These are phyloP conservation scores for Paralvinella palmiformis DNA, from an alignment of 1,140 invertebrate genomes.

Conservation along the genomic window DNA sequence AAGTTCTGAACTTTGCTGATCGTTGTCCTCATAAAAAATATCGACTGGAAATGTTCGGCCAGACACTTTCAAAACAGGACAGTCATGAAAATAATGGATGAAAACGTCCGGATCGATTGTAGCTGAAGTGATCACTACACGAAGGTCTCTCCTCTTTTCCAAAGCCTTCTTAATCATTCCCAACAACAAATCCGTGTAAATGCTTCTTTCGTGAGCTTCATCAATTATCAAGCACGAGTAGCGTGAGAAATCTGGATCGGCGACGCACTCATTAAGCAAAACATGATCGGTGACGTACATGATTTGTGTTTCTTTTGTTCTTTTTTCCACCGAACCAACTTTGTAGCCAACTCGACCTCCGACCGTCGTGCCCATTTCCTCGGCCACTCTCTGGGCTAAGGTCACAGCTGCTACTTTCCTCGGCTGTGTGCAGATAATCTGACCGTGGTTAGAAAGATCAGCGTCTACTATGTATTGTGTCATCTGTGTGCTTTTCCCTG, in stretches of 20 bases:
- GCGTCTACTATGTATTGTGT: slow-evolving; percentile 38
- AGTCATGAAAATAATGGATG: slow-evolving; percentile 73
- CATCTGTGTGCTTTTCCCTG: slow-evolving; percentile 62
- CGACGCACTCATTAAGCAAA: slow-evolving; percentile 70
- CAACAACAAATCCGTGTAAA: slow-evolving; percentile 89
- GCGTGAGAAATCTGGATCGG: slow-evolving; percentile 78
- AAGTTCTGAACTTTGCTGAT: neutral
- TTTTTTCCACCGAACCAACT: slow-evolving; percentile 66
- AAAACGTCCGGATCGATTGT: slow-evolving; percentile 66
- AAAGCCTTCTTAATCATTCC: slow-evolving; percentile 88
- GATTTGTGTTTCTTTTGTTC: slow-evolving; percentile 72
- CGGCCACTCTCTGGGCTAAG: slow-evolving; percentile 37
- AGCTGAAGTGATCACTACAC: slow-evolving; percentile 98
- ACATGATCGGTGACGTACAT: slow-evolving; percentile 99
- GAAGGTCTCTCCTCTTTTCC: slow-evolving; percentile 63
- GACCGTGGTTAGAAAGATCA: slow-evolving; percentile 58
- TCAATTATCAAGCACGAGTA: slow-evolving; percentile 93
- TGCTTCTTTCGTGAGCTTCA: slow-evolving; percentile 94
- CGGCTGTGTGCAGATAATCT: slow-evolving; percentile 62
- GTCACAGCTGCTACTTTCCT: slow-evolving; percentile 42
- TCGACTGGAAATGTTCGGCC: slow-evolving; percentile 77
- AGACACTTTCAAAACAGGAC: slow-evolving; percentile 92
- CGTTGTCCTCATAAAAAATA: slow-evolving; percentile 70
- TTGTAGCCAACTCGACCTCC: slow-evolving; percentile 48
- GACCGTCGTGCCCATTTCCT: slow-evolving; percentile 32